These are phyloP conservation scores for Tenthredo scrophulariae DNA, from an alignment of 2,888 invertebrate species.

Conservation along the genomic window DNA sequence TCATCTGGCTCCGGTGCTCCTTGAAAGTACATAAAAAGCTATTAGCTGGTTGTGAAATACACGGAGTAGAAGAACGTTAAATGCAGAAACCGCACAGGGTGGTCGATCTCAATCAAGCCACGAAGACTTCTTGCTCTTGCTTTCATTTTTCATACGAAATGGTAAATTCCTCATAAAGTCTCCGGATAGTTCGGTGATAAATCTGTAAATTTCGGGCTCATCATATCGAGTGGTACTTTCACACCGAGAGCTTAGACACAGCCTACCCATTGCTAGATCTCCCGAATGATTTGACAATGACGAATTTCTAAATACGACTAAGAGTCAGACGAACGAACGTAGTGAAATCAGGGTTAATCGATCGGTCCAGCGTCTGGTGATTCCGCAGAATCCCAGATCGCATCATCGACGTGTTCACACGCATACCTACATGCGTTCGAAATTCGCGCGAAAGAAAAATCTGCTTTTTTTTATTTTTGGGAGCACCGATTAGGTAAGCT, in stretches of 20 bases:
- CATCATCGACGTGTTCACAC: slow-evolving; percentile 41
- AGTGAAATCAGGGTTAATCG: not conserved
- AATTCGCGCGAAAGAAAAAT: not conserved
- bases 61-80: not conserved
- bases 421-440: too few relatives aligned
- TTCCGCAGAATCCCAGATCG: not conserved
- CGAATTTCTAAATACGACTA: slow-evolving; percentile 39
- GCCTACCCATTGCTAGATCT: not conserved
- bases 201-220: not conserved
- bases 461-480: too few relatives aligned
- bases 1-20: not conserved
- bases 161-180: not conserved
- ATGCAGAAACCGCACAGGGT: not conserved
- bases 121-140: not conserved
- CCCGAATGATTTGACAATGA: slow-evolving; percentile 30
- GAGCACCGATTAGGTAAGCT: too few relatives aligned
- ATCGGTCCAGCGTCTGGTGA: not conserved
- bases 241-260: not conserved
- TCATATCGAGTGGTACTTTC: not conserved
- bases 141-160: not conserved
- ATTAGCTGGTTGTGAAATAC: slow-evolving; percentile 8
- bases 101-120: not conserved
- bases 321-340: not conserved
- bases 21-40: not conserved
- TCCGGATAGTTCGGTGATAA: not conserved